Percentiles rank a stretch among this genome's conserved stretches.
These are phyloP conservation scores for Falco rusticolus DNA, from an alignment of 2,797 vertebrate genomes.

Conservation along the genomic window DNA sequence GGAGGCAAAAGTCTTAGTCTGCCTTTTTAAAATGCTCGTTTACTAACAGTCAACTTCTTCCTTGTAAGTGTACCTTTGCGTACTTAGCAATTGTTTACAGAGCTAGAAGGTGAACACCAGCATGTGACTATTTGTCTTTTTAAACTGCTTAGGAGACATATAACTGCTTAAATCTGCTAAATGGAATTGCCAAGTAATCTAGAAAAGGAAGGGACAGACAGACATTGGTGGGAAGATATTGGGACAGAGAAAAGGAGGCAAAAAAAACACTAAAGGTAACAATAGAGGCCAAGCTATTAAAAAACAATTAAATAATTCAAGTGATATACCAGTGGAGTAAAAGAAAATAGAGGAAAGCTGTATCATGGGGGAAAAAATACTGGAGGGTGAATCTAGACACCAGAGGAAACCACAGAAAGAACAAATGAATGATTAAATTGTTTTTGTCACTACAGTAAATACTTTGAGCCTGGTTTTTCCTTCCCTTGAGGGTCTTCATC, in stretches of 20 bases:
- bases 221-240: not conserved
- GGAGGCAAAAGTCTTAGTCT: not conserved
- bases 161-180: not conserved
- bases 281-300: not conserved
- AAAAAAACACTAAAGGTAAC: not conserved
- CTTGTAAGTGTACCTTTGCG: not conserved
- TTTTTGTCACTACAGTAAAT: not conserved
- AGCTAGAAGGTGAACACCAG: not conserved
- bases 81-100: not conserved
- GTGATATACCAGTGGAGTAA: not conserved
- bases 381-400: not conserved
- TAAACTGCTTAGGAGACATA: not conserved
- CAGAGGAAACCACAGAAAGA: not conserved
- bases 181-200: not conserved
- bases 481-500: not conserved
- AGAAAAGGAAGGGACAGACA: not conserved
- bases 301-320: not conserved
- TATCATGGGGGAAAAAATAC: not conserved
- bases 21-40: not conserved
- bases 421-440: not conserved
- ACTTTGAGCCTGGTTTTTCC: not conserved
- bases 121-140: not conserved
- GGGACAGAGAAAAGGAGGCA: not conserved
- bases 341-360: not conserved
- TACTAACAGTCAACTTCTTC: not conserved